A percentile compares a stretch with the other conserved stretches of the same genome.
Conservation (phyloP, 2,888 invertebrate species). For the Drosophila heteroneura region DNA sequence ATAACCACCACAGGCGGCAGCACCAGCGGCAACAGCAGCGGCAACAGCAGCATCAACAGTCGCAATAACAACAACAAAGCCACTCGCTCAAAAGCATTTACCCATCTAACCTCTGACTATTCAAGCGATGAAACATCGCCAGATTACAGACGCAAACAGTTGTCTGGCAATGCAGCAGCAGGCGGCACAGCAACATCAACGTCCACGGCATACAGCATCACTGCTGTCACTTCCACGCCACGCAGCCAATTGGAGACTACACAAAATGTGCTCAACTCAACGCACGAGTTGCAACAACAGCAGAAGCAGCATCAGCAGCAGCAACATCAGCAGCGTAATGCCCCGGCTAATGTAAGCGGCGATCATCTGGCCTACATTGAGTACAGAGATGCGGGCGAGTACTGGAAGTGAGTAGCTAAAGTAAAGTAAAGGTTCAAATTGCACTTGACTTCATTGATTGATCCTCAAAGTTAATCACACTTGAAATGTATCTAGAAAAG, state of each 20-base stretch:
- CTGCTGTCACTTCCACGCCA: conserved; percentile 77
- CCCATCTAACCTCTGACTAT: conserved; percentile 86
- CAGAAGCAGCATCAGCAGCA: conserved; percentile 42
- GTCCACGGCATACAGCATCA: conserved; percentile 39
- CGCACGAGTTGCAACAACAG: conserved; percentile 68
- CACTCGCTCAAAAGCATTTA: conserved; percentile 50
- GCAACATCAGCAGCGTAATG: conserved; percentile 38
- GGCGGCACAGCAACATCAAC: conserved; percentile 10
- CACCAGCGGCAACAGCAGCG: conserved; percentile 20
- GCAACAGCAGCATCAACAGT: conserved; percentile 15
- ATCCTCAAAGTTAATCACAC: not conserved
- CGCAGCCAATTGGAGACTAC: conserved; percentile 77
- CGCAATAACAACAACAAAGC: conserved; percentile 31
- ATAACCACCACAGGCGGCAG: conserved; percentile 44
- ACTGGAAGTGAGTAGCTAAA: conserved; percentile 91
- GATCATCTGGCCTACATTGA: conserved; percentile 89
- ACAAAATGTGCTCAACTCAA: conserved; percentile 80
- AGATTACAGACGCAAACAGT: conserved; percentile 53
- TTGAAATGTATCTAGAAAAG: not conserved
- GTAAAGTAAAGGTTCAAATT: not conserved
- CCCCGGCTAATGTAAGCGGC: conserved; percentile 65
- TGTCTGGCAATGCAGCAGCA: not conserved
- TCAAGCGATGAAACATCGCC: conserved; percentile 86
- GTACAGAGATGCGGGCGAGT: conserved; percentile 92
- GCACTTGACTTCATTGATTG: not conserved